Evolutionary conservation across 2,113 vertebrate species (phyloP), one percentile per base, ranked within the genome.

Genomic region (Pao palembangensis): DNA sequence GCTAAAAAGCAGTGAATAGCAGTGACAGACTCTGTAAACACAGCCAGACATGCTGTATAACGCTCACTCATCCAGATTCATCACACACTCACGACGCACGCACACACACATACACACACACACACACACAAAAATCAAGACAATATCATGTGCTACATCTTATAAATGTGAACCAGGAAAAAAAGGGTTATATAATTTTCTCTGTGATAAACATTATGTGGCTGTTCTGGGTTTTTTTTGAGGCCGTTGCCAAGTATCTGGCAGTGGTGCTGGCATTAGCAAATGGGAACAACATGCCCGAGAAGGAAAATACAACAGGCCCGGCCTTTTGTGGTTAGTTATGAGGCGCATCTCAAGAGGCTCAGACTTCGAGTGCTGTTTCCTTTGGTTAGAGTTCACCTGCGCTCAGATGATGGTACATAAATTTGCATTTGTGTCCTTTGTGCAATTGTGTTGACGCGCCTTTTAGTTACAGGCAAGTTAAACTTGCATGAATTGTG

Each of bases 11-110:
- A 89, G 81, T 92, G 90, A 94, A 92, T 86, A 90, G 91, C 89
- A 90, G 87, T 92, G 93, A 93, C 92, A 93, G 85, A 86, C 73
- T 78, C 84, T 65, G 85, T 92, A 94, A 94, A 93, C 91, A 91
- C 61, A 87, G 89, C 82, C 90, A 92, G 90, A 89, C 34, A 38
- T 12, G 34, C 79, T 63, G 69, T 71, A 60, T 75, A 69, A 55
- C 53, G 66, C 70, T 84, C 60, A 77, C 69, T 82, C 61, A 71
- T 76, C 82, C 73, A 83, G 83, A 72, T 82, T 69, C 77, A 63
- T 79, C 71, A 77, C 69, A 73, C 73, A 76, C 46, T 54, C 18
- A 42, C 58, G 67, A 61, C 28, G 53, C 46, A 67, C 64, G 41
- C 59, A 52, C 42, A 52, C 14, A 38, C 48, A 65, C 41, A 51